A percentile compares a stretch with the other conserved stretches of the same genome.
Conservation (phyloP, 2,888 invertebrate genomes). For the Bruchidius siliquastri region DNA sequence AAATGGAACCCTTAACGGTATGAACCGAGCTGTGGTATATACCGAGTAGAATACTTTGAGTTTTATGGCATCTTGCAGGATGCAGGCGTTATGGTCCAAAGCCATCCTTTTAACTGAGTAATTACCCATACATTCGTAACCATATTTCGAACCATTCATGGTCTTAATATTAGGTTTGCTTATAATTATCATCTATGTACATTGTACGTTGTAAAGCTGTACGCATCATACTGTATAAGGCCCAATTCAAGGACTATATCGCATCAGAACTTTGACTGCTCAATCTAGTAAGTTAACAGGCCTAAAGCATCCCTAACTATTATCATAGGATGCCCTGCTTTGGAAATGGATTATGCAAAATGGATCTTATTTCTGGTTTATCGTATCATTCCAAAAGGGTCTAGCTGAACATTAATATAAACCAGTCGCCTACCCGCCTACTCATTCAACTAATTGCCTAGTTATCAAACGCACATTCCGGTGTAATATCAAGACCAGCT, state of each 20-base stretch:
- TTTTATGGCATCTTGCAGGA: too few species aligned
- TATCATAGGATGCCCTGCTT: neutral
- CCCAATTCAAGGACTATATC: neutral
- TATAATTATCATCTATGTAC: too few species aligned
- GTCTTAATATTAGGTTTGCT: too few species aligned
- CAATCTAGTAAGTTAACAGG: neutral
- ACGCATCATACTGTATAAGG: neutral
- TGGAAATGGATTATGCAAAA: neutral
- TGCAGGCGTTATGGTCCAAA: too few species aligned
- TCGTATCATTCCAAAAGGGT: neutral
- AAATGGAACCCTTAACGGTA: too few species aligned
- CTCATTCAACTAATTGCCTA: neutral
- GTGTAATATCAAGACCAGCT: neutral
- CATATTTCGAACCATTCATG: too few species aligned
- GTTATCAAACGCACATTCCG: neutral
- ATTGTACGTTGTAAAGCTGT: too few species aligned
- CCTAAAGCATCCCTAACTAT: neutral
- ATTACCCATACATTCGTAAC: too few species aligned
- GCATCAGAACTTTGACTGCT: neutral
- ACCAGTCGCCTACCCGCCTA: neutral
- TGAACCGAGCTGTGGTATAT: too few species aligned
- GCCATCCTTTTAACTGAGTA: too few species aligned
- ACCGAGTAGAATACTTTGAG: too few species aligned
- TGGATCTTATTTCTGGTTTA: neutral
- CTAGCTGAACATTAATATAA: neutral